phyloP scores from a whole-genome alignment of 1,140 invertebrate species.

The Danaus plexippus region DNA sequence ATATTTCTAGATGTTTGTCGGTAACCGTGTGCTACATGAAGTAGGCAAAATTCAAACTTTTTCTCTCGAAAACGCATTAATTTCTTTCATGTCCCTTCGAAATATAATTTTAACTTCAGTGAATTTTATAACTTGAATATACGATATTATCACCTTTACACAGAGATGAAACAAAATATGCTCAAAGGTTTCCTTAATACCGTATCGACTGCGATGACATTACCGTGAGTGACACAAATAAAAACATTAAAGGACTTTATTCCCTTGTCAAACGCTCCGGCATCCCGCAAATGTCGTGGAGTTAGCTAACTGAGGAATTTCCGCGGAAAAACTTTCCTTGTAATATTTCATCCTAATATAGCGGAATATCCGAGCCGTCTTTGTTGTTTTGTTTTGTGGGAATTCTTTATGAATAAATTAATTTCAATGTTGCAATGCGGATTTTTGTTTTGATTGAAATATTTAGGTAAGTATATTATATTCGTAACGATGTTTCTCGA shows the following conservation, averaged over 20 bases:
- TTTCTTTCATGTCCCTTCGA: too few relatives aligned
- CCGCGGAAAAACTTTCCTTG: constrained; percentile 44
- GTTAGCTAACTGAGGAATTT: constrained; percentile 37
- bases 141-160: too few relatives aligned
- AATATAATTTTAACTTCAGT: too few relatives aligned
- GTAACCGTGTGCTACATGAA: too few relatives aligned
- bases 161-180: constrained; percentile 6
- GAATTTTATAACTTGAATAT: too few relatives aligned
- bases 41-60: too few relatives aligned
- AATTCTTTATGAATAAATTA: constrained; percentile 48
- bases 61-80: too few relatives aligned
- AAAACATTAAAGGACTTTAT: constrained; percentile 48
- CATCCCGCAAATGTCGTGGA: constrained; percentile 58
- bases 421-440: constrained; percentile 29
- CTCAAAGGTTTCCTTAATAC: constrained; percentile 5
- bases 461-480: constrained; percentile 1
- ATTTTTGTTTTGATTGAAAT: constrained; percentile 9
- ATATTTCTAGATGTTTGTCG: too few relatives aligned
- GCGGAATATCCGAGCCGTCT: constrained; percentile 35
- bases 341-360: constrained; percentile 54
- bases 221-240: constrained; percentile 12
- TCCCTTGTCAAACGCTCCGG: constrained; percentile 48
- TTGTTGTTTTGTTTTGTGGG: constrained; percentile 38
- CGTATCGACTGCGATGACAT: constrained; percentile 10
- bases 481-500: not conserved